A percentile compares a stretch with the other conserved stretches of the same genome.
Evolutionary conservation across 1,140 invertebrate genomes (phyloP).

Genomic region (Cotesia vestalis): DNA sequence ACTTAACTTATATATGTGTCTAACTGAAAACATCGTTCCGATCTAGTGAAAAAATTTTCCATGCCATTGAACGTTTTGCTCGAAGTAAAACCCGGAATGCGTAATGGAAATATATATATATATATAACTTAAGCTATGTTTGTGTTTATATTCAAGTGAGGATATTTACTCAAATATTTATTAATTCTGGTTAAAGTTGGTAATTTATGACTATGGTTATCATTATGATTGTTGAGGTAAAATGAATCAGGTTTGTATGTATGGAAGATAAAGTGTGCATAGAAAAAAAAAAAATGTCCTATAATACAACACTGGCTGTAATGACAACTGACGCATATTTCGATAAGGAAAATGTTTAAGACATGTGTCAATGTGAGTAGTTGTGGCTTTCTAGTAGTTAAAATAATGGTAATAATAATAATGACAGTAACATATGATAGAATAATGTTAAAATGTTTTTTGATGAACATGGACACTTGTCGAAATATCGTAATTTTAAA

Average conservation of each 20-base stretch:
- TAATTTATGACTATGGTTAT: too few species aligned
- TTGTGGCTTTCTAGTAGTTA: neutral
- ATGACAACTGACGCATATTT: slow-evolving; percentile 10
- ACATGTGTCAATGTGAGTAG: slow-evolving; percentile 14
- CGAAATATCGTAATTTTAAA: too few species aligned
- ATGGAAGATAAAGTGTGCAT: neutral
- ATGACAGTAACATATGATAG: neutral
- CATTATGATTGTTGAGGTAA: too few species aligned
- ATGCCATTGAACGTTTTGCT: slow-evolving; percentile 4
- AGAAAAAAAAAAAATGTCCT: neutral
- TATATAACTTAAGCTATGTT: neutral
- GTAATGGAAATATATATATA: neutral
- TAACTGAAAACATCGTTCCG: neutral
- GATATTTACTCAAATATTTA: too few species aligned
- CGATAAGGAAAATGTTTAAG: slow-evolving; percentile 22
- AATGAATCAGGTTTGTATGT: neutral
- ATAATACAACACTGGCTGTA: neutral
- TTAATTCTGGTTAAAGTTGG: too few species aligned
- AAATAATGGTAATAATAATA: slow-evolving; percentile 4
- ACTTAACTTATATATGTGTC: neutral
- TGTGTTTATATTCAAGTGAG: neutral
- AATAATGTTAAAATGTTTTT: too few species aligned
- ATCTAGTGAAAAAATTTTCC: slow-evolving; percentile 7
- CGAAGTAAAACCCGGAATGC: slow-evolving; percentile 9
- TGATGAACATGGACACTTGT: too few species aligned